A percentile compares a stretch with the other conserved stretches of the same genome.
Conservation (phyloP, 2,113 vertebrate genomes). For the Platysteira castanea region DNA sequence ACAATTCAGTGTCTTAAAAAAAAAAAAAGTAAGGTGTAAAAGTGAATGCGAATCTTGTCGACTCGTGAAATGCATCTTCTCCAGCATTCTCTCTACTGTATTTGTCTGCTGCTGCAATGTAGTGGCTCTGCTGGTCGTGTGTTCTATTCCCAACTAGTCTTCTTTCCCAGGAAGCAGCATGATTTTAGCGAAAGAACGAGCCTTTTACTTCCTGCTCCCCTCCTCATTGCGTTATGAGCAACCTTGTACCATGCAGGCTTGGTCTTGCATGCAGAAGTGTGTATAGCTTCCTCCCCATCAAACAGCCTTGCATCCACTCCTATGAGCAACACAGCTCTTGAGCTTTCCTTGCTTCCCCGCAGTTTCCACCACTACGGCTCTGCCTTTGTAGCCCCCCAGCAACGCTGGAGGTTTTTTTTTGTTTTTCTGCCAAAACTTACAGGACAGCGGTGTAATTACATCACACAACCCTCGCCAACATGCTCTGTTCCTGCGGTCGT, state of each 20-base stretch:
- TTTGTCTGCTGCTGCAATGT: not conserved
- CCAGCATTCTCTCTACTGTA: not conserved
- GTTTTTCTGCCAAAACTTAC: not conserved
- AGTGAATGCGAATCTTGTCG: not conserved
- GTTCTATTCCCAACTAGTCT: not conserved
- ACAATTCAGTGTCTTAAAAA: not conserved
- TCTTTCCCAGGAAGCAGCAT: not conserved
- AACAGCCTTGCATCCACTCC: rapidly evolving
- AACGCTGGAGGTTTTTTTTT: no score
- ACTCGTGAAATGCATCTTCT: not conserved
- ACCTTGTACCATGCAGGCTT: not conserved
- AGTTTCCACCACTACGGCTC: rapidly evolving
- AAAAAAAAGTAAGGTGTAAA: not conserved
- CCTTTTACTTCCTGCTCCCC: not conserved
- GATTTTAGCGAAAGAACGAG: not conserved
- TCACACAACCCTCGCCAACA: not conserved
- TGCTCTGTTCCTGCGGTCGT: rapidly evolving
- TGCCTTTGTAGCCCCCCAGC: not conserved
- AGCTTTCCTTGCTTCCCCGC: not conserved
- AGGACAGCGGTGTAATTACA: not conserved
- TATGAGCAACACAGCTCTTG: rapidly evolving
- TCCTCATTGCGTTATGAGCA: not conserved
- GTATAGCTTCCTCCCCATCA: not conserved
- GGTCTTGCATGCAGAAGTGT: rapidly evolving
- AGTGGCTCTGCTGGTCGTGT: not conserved